These are phyloP conservation scores for Furcifer pardalis DNA, from an alignment of 2,797 vertebrate genomes.

Conservation along the genomic window DNA sequence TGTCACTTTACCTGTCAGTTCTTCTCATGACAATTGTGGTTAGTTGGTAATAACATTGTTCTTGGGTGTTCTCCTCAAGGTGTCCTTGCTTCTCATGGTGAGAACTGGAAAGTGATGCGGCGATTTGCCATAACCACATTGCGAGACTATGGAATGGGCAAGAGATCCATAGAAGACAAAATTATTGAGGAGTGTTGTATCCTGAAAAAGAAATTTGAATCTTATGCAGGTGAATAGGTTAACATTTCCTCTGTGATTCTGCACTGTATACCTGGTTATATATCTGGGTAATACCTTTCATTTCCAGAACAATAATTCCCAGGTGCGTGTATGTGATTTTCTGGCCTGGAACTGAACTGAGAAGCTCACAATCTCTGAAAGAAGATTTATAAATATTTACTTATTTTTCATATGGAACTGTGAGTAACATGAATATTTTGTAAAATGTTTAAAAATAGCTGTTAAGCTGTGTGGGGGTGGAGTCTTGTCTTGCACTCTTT, in stretches of 20 bases:
- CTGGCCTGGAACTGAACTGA: too few relatives aligned
- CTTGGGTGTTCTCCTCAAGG: slow-evolving; percentile 34
- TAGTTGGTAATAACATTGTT: not conserved
- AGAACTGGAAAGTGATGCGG: slow-evolving; percentile 64
- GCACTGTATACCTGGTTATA: too few relatives aligned
- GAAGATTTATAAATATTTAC: too few relatives aligned
- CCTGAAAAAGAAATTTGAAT: slow-evolving; percentile 45
- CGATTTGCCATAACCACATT: slow-evolving; percentile 59
- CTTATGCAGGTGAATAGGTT: slow-evolving; percentile 55
- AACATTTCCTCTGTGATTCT: not conserved
- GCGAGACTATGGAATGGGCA: slow-evolving; percentile 60
- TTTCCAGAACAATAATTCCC: too few relatives aligned
- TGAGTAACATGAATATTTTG: too few relatives aligned
- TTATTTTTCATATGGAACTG: too few relatives aligned
- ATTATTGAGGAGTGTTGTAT: slow-evolving; percentile 56
- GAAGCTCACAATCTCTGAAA: too few relatives aligned
- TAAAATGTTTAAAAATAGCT: too few relatives aligned
- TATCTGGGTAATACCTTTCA: too few relatives aligned
- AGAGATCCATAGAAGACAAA: slow-evolving; percentile 46
- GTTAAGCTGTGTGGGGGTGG: too few relatives aligned
- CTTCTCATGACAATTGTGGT: not conserved
- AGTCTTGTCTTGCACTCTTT: too few relatives aligned
- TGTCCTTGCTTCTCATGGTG: slow-evolving; percentile 53
- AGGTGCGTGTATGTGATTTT: too few relatives aligned
- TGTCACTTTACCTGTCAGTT: not conserved